Evolutionary conservation across 2,888 invertebrate species (phyloP).

Genomic region (Spialia ferax): DNA sequence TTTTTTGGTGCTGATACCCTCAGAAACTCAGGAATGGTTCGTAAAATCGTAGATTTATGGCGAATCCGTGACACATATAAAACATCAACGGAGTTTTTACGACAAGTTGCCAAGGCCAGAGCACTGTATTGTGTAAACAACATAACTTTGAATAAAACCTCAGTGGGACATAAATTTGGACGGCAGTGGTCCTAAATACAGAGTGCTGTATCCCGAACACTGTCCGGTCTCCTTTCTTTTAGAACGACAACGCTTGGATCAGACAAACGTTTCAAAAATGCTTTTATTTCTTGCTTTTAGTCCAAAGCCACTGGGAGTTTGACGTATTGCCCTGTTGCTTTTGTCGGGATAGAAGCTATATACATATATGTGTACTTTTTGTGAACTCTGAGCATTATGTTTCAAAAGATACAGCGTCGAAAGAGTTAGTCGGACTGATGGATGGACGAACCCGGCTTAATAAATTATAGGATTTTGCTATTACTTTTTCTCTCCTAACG

Average conservation of each 20-base stretch:
- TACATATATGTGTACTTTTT: neutral
- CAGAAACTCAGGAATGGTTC: slow-evolving; percentile 35
- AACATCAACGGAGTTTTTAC: slow-evolving; percentile 44
- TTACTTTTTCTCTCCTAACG: no score
- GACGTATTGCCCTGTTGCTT: neutral
- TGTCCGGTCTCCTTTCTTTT: neutral
- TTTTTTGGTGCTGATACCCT: slow-evolving; percentile 29
- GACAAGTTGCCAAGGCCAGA: slow-evolving; percentile 40
- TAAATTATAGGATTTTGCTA: neutral
- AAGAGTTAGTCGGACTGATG: neutral
- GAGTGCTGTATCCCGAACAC: neutral
- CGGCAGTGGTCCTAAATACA: neutral
- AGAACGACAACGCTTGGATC: neutral
- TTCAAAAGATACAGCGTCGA: neutral
- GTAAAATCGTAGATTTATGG: slow-evolving; percentile 43
- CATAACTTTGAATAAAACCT: slow-evolving; percentile 35
- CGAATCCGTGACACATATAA: slow-evolving; percentile 42
- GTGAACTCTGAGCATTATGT: neutral
- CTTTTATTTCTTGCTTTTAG: neutral
- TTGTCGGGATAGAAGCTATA: neutral
- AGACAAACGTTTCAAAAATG: neutral
- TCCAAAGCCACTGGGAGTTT: neutral
- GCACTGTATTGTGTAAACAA: slow-evolving; percentile 46
- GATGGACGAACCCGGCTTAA: neutral
- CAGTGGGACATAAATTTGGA: slow-evolving; percentile 20